Evolutionary conservation across 2,888 invertebrate genomes (phyloP).

Genomic region (Cryptocephalus moraei): DNA sequence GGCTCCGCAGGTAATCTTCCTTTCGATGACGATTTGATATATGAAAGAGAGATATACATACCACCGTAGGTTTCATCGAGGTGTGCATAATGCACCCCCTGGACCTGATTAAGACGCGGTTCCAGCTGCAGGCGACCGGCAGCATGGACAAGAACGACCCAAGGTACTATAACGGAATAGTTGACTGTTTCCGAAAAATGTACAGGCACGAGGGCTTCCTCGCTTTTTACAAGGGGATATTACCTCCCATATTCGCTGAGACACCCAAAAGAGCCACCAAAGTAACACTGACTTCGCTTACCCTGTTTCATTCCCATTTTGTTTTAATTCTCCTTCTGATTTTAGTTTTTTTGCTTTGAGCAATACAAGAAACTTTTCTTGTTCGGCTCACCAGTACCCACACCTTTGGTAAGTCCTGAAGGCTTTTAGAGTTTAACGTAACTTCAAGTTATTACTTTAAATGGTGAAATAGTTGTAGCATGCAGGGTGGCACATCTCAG

Average conservation of each 20-base stretch:
- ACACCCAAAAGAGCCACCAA: slow-evolving; percentile 92
- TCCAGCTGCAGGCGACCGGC: slow-evolving; percentile 59
- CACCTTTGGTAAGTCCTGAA: slow-evolving; percentile 55
- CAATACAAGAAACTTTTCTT: slow-evolving; percentile 81
- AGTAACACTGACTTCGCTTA: slow-evolving; percentile 29
- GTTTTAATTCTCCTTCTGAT: slow-evolving; percentile 19
- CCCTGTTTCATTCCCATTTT: slow-evolving; percentile 3
- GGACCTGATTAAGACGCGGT: slow-evolving; percentile 85
- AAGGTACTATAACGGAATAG: slow-evolving; percentile 62
- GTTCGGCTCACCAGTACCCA: slow-evolving; percentile 65
- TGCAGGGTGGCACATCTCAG: no score
- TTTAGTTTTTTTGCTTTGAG: slow-evolving; percentile 82
- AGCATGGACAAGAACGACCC: slow-evolving; percentile 34
- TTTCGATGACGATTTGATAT: neutral
- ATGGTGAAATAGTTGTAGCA: no score
- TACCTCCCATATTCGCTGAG: slow-evolving; percentile 88
- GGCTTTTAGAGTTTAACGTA: no score
- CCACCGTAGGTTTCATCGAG: slow-evolving; percentile 65
- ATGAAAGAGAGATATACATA: neutral
- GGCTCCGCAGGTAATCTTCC: slow-evolving; percentile 64
- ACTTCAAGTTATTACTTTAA: no score
- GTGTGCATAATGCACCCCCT: slow-evolving; percentile 94
- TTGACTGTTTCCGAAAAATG: slow-evolving; percentile 85
- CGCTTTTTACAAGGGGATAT: slow-evolving; percentile 87
- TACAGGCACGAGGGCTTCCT: slow-evolving; percentile 71